Evolutionary conservation across 2,888 invertebrate species (phyloP).

Genomic region (Mimumesa dahlbomi): DNA sequence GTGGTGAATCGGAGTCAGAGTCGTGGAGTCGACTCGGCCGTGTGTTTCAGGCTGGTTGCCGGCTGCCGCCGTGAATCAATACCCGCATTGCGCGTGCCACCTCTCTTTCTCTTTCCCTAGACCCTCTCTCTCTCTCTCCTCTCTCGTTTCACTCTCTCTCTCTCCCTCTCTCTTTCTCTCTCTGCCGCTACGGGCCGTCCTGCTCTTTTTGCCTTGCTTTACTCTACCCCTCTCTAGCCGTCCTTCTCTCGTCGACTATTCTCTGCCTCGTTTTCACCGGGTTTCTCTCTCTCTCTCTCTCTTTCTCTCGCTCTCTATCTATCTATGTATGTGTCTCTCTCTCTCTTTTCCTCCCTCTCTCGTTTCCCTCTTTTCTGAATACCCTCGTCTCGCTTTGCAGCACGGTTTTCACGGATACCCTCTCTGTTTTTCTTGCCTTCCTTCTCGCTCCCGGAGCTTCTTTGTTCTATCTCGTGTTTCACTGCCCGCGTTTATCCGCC

Average conservation of each 20-base stretch:
- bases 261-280: constrained; percentile 53
- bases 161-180: constrained; percentile 46
- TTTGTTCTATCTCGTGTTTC: constrained; percentile 29
- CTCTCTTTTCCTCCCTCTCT: constrained; percentile 27
- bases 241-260: constrained; percentile 30
- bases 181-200: constrained; percentile 66
- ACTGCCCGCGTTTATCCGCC: constrained; percentile 38
- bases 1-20: constrained; percentile 54
- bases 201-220: constrained; percentile 1
- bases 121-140: constrained; percentile 76
- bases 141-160: too few relatives aligned
- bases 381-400: constrained; percentile 79
- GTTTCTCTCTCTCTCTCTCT: constrained; percentile 55
- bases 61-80: constrained; percentile 81
- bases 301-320: constrained; percentile 10
- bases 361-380: constrained; percentile 17
- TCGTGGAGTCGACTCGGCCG: constrained; percentile 78
- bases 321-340: too few relatives aligned
- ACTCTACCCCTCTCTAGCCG: constrained; percentile 61
- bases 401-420: constrained; percentile 64
- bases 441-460: background rate
- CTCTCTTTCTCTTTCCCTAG: constrained; percentile 81
- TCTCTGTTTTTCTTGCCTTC: background rate
- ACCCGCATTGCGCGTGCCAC: constrained; percentile 80
- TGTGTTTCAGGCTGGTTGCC: constrained; percentile 81